Evolutionary conservation across 2,888 invertebrate species (phyloP).

Genomic region (Leucophenga maculata): DNA sequence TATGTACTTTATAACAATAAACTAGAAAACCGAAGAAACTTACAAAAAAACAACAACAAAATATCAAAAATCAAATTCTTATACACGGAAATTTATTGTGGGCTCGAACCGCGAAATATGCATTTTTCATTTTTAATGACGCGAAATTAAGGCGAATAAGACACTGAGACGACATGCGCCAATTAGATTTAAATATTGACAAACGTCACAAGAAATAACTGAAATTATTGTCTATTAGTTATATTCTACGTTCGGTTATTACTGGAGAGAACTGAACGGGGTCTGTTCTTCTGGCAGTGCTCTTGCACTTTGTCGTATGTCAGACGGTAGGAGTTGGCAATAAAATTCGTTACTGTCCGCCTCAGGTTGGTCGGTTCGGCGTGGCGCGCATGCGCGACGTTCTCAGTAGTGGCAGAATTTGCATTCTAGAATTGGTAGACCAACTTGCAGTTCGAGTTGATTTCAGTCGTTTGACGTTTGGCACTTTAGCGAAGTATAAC

Average conservation of each 20-base stretch:
- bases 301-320: conserved; percentile 54
- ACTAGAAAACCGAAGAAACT: conserved; percentile 24
- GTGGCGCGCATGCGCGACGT: neutral
- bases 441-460: neutral
- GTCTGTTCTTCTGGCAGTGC: conserved; percentile 26
- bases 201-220: conserved; percentile 57
- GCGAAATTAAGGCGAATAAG: conserved; percentile 49
- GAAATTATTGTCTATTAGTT: conserved; percentile 66
- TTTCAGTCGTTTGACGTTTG: neutral
- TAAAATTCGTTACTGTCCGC: conserved; percentile 47
- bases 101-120: conserved; percentile 49
- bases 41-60: conserved; percentile 45
- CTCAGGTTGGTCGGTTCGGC: conserved; percentile 24
- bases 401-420: neutral
- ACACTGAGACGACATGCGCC: conserved; percentile 16
- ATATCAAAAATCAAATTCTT: conserved; percentile 43
- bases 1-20: conserved; percentile 33
- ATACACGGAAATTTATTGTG: conserved; percentile 33
- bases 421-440: neutral
- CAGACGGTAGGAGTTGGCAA: conserved; percentile 60
- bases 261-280: neutral
- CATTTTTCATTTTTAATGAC: conserved; percentile 60
- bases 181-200: conserved; percentile 18
- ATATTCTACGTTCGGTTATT: conserved; percentile 47
- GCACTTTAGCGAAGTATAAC: neutral